Percentiles rank a stretch among this genome's conserved stretches.
Conservation (phyloP, 1,140 invertebrate genomes). For the Paralvinella palmiformis region DNA sequence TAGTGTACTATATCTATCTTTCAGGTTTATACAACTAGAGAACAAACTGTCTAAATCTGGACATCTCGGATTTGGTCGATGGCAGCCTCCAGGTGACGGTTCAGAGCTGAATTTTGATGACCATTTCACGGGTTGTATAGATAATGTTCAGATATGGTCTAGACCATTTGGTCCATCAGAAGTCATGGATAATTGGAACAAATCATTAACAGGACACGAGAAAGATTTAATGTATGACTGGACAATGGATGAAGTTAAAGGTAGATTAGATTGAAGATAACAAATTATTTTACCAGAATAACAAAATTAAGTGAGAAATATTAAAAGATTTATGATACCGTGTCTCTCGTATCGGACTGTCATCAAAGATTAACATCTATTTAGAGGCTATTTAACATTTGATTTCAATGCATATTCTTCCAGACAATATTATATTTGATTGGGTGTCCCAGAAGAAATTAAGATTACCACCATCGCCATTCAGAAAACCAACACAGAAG, state of each 20-base stretch:
- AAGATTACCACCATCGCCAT: conserved; percentile 20
- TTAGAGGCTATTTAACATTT: too few species aligned
- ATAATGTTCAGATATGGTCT: conserved; percentile 4
- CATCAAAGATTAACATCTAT: too few species aligned
- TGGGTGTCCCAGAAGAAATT: conserved; percentile 2
- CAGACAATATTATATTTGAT: neutral
- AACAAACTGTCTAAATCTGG: neutral
- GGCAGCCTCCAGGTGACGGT: conserved; percentile 4
- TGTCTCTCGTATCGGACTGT: too few species aligned
- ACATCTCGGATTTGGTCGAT: neutral
- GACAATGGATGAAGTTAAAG: conserved; percentile 8
- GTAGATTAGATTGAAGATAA: conserved; percentile 14
- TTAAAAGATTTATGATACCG: too few species aligned
- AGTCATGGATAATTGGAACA: neutral
- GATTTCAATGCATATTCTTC: too few species aligned
- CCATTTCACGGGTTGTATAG: neutral
- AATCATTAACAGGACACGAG: neutral
- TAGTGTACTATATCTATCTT: too few species aligned
- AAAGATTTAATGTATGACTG: neutral
- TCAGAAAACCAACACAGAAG: conserved; percentile 11
- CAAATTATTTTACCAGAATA: too few species aligned
- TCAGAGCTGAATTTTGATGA: too few species aligned
- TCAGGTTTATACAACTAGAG: too few species aligned
- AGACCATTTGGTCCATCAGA: conserved; percentile 2
- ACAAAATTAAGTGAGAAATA: too few species aligned